Conservation (phyloP, 2,888 invertebrate species). For the Platypus cylindrus region DNA sequence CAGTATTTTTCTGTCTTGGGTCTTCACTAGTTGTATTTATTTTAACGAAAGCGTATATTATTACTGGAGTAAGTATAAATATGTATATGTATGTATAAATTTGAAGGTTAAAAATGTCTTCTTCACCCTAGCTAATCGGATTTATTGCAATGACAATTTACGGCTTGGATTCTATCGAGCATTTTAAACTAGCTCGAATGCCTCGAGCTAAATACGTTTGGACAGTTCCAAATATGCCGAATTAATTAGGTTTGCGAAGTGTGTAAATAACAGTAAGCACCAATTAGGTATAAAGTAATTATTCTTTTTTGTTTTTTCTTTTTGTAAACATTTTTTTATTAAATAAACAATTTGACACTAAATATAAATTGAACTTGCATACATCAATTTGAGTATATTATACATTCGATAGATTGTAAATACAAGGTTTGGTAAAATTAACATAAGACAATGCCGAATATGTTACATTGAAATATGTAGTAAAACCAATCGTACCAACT, state of each 20-base stretch:
- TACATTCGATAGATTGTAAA: conserved; percentile 44
- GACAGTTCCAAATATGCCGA: conserved; percentile 25
- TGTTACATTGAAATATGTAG: conserved; percentile 58
- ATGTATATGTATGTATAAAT: too few species aligned
- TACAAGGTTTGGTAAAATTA: conserved; percentile 59
- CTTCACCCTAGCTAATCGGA: conserved; percentile 19
- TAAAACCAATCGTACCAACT: conserved; percentile 47
- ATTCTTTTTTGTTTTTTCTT: not conserved
- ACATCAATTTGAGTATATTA: too few species aligned
- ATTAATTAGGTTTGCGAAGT: too few species aligned
- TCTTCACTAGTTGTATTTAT: conserved; percentile 14
- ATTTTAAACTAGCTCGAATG: conserved; percentile 19
- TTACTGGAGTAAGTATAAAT: conserved; percentile 20
- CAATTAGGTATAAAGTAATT: too few species aligned
- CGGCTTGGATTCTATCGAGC: conserved; percentile 21
- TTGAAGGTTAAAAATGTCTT: conserved; percentile 1
- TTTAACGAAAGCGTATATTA: conserved; percentile 18
- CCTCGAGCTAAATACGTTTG: conserved; percentile 23
- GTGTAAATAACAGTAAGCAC: too few species aligned
- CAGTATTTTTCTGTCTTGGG: conserved; percentile 10
- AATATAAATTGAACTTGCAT: too few species aligned
- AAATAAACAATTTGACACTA: too few species aligned
- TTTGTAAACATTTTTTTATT: too few species aligned
- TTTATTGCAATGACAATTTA: conserved; percentile 19
- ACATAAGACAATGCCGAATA: conserved; percentile 48